phyloP scores from a whole-genome alignment of 2,113 vertebrate genomes.

The Baryphthengus martii region DNA sequence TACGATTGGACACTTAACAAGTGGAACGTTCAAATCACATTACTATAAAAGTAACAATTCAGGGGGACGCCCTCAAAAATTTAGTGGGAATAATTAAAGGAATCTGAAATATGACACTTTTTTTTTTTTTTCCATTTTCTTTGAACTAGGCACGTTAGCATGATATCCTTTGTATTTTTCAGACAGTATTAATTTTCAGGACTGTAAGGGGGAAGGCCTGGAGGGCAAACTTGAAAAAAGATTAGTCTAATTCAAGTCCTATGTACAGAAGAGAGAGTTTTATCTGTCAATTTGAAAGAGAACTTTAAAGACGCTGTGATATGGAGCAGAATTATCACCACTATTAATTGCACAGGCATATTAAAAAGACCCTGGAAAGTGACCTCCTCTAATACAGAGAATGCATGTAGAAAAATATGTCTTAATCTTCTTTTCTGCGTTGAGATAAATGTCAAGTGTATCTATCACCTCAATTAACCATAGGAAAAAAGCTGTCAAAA shows the following conservation, averaged over 20 bases:
- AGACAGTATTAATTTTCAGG: slow-evolving; percentile 75
- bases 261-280: slow-evolving; percentile 66
- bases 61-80: slow-evolving; percentile 49
- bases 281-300: slow-evolving; percentile 73
- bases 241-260: slow-evolving; percentile 73
- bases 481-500: slow-evolving; percentile 79
- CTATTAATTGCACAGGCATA: slow-evolving; percentile 82
- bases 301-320: slow-evolving; percentile 75
- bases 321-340: slow-evolving; percentile 72
- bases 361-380: slow-evolving; percentile 82
- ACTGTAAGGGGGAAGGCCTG: slow-evolving; percentile 44
- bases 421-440: slow-evolving; percentile 79
- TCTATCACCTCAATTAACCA: slow-evolving; percentile 88
- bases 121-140: background rate
- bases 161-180: slow-evolving; percentile 70
- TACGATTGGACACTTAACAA: background rate
- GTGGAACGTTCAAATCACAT: background rate
- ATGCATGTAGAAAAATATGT: slow-evolving; percentile 76
- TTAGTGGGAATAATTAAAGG: slow-evolving; percentile 73
- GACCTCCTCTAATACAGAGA: slow-evolving; percentile 81
- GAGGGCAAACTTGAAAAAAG: slow-evolving; percentile 74
- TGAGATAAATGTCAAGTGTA: slow-evolving; percentile 86
- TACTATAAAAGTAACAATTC: background rate
- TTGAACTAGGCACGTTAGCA: slow-evolving; percentile 55
- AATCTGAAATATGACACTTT: background rate